Evolutionary conservation across 2,113 vertebrate genomes (phyloP), one percentile per base, ranked within the genome.

Genomic region (Rhynchomys soricoides): DNA sequence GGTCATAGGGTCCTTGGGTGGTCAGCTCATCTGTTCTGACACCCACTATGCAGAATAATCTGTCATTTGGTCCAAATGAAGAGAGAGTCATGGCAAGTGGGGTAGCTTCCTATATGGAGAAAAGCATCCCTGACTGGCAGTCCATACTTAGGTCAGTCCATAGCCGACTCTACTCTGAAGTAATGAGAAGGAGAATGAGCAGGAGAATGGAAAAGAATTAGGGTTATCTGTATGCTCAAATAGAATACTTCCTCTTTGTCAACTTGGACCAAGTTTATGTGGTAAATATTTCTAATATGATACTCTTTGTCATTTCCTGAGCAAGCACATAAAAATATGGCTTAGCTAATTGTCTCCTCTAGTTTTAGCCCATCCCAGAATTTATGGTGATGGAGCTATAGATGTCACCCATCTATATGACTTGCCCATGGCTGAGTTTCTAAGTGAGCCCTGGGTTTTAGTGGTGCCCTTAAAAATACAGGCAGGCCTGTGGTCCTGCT

Each of bases 1-100:
- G n/a, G 16, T 0, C 5, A 15, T 1, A 48, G 29, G 5, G 26
- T 5, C 29, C 26, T 34, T 4, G 22, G 17, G 10, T 22, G 62
- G 29, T 22, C 62, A 29, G 22, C 40, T 70, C 3, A 3, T 37
- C 57, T 81, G 19, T 68, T 90, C 22, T 13, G 55, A 55, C 11
- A 55, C 22, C 74, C 15, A 1, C 6, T 71, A 1, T 24, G 43
- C 34, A 86, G n/a, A 17, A 7, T 45, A 37, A 24, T 64, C 37
- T 68, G 40, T 79, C 57, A 3, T 81, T 81, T 48, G 37, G 48
- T 77, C 75, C 81, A n/a, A 19, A 21, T 52, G n/a, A 82, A 68
- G 64, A 91, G 29, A 2, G 8, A 92, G 66, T 29, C 52, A 50
- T 77, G n/a, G 4, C 26, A 59, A 50, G 31, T 21, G 77, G 2